Percentiles rank a stretch among this genome's conserved stretches.
Evolutionary conservation across 1,140 invertebrate genomes (phyloP).

Genomic region (Yoshiicerus persimilis): DNA sequence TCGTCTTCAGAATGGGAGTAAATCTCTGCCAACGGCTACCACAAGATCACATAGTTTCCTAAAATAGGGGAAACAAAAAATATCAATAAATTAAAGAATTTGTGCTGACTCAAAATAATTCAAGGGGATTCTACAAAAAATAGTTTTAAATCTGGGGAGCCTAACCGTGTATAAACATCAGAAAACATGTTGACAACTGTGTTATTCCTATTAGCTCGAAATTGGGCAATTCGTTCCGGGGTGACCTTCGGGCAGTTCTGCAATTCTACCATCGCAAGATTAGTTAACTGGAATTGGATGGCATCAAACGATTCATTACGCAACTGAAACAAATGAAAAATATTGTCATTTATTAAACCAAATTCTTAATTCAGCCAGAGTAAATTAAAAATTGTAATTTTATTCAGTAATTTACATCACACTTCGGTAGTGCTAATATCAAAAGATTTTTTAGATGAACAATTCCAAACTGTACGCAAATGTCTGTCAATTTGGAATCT

Average conservation of each 20-base stretch:
- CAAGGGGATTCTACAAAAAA: neutral
- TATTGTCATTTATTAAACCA: neutral
- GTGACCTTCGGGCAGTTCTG: constrained; percentile 1
- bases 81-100: neutral
- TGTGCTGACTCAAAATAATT: neutral
- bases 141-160: neutral
- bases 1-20: neutral
- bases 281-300: neutral
- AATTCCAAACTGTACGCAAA: neutral
- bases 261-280: neutral
- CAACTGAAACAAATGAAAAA: neutral
- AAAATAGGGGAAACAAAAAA: constrained; percentile 4
- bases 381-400: neutral
- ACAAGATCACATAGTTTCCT: constrained; percentile 16
- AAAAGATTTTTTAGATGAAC: neutral
- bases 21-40: constrained; percentile 2
- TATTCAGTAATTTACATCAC: neutral
- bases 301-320: constrained; percentile 2
- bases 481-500: neutral
- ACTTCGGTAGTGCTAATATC: neutral
- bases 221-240: neutral
- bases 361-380: neutral
- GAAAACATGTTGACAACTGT: constrained; percentile 5
- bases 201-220: neutral
- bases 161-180: constrained; percentile 3